A percentile compares a stretch with the other conserved stretches of the same genome.
phyloP scores from a whole-genome alignment of 2,113 vertebrate genomes.

The Phrynocephalus versicolor region DNA sequence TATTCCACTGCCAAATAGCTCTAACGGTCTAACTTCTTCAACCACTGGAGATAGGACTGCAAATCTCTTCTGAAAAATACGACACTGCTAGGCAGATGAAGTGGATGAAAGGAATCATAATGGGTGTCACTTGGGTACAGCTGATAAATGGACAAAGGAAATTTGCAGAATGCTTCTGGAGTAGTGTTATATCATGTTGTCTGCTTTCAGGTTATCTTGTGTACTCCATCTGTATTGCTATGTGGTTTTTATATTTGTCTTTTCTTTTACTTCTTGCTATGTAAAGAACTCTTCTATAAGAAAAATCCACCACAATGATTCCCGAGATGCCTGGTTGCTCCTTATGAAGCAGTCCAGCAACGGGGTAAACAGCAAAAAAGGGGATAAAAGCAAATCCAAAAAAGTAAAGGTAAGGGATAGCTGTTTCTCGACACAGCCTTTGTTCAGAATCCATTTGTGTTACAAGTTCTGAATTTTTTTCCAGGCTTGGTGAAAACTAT shows the following conservation, averaged over 20 bases:
- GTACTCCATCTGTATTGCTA: not conserved
- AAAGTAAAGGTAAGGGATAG: slow-evolving; percentile 49
- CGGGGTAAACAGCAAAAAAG: slow-evolving; percentile 46
- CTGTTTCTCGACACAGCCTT: not conserved
- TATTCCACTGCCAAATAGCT: no score
- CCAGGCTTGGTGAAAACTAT: not conserved
- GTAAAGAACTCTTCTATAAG: slow-evolving; percentile 8
- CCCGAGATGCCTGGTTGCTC: slow-evolving; percentile 67
- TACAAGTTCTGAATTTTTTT: not conserved
- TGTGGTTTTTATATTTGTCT: not conserved
- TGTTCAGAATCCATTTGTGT: not conserved
- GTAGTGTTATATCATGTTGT: not conserved
- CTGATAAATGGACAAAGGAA: not conserved
- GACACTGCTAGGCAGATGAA: not conserved
- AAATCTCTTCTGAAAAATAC: not conserved
- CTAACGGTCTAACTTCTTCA: no score
- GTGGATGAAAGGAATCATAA: not conserved
- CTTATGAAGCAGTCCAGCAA: slow-evolving; percentile 63
- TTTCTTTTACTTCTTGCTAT: not conserved
- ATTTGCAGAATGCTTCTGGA: not conserved
- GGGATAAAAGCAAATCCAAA: slow-evolving; percentile 25
- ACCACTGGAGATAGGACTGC: not conserved
- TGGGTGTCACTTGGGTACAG: not conserved
- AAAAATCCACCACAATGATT: not conserved
- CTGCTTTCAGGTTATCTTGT: not conserved